Evolutionary conservation across 2,888 invertebrate species (phyloP).

Genomic region (Eumerus sabulonum): DNA sequence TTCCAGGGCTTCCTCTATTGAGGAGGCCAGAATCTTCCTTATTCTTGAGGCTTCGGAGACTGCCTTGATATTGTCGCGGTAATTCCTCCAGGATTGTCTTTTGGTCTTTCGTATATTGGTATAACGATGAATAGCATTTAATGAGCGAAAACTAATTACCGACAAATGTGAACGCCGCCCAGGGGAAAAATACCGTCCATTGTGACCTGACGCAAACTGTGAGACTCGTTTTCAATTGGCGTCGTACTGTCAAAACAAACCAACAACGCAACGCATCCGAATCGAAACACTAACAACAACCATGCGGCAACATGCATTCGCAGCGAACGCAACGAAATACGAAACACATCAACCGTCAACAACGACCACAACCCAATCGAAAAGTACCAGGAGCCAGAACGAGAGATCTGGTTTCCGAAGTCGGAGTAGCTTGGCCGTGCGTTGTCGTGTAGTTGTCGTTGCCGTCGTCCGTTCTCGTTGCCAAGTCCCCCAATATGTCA

Average conservation of each 20-base stretch:
- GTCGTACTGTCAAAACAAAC: constrained; percentile 45
- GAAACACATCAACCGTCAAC: constrained; percentile 59
- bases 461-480: constrained; percentile 52
- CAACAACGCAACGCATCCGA: neutral
- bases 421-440: constrained; percentile 54
- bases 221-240: constrained; percentile 39
- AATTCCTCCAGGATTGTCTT: too few relatives aligned
- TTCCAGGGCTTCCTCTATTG: too few relatives aligned
- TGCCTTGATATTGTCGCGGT: too few relatives aligned
- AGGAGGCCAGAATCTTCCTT: too few relatives aligned
- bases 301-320: neutral
- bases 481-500: constrained; percentile 38
- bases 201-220: constrained; percentile 3
- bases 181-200: neutral
- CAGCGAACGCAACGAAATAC: constrained; percentile 13
- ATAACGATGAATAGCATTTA: too few relatives aligned
- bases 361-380: constrained; percentile 52
- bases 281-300: constrained; percentile 49
- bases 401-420: constrained; percentile 47
- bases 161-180: too few relatives aligned
- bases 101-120: too few relatives aligned
- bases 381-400: constrained; percentile 38
- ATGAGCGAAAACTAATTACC: too few relatives aligned
- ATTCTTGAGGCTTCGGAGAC: too few relatives aligned
- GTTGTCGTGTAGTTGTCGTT: constrained; percentile 58